Percentiles rank a stretch among this genome's conserved stretches.
Evolutionary conservation across 2,113 vertebrate species (phyloP).

Genomic region (Pungitius pungitius): DNA sequence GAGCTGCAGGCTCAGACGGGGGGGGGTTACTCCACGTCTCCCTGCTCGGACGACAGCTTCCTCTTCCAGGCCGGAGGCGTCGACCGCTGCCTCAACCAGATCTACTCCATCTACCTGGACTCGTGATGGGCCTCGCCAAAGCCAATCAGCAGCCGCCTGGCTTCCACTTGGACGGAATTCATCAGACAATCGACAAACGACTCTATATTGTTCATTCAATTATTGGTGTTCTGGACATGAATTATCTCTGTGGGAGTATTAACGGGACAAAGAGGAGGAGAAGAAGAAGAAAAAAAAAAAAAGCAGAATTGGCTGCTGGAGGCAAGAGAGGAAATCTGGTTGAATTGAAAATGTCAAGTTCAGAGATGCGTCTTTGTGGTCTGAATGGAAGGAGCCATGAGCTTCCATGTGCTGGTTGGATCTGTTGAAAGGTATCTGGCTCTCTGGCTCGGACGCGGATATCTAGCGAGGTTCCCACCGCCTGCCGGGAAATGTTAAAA

Average conservation of each 20-base stretch:
- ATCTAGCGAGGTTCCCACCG: background rate
- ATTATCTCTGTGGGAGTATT: background rate
- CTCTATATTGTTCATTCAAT: background rate
- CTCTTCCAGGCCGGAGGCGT: slow-evolving; percentile 71
- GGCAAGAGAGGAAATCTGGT: slow-evolving; percentile 7
- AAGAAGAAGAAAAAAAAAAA: too few relatives aligned
- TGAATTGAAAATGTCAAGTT: slow-evolving; percentile 38
- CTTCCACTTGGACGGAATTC: background rate
- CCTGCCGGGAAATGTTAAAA: slow-evolving; percentile 5
- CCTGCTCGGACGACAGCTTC: slow-evolving; percentile 70
- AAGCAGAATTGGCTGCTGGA: background rate
- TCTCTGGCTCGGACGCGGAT: background rate
- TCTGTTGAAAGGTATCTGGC: background rate
- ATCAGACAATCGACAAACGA: slow-evolving; percentile 26
- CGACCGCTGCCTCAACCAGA: slow-evolving; percentile 75
- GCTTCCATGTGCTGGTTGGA: slow-evolving; percentile 12
- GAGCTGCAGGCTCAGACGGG: slow-evolving; percentile 65
- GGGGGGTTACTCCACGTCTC: slow-evolving; percentile 56
- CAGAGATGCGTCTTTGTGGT: slow-evolving; percentile 42
- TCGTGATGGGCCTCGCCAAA: slow-evolving; percentile 47
- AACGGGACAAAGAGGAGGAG: slow-evolving; percentile 3
- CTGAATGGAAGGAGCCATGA: slow-evolving; percentile 38
- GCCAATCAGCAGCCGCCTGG: background rate
- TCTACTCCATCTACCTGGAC: slow-evolving; percentile 76
- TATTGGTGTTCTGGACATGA: background rate